These are phyloP conservation scores for Rhegmatorhina hoffmannsi DNA, from an alignment of 2,113 vertebrate genomes.

Conservation along the genomic window DNA sequence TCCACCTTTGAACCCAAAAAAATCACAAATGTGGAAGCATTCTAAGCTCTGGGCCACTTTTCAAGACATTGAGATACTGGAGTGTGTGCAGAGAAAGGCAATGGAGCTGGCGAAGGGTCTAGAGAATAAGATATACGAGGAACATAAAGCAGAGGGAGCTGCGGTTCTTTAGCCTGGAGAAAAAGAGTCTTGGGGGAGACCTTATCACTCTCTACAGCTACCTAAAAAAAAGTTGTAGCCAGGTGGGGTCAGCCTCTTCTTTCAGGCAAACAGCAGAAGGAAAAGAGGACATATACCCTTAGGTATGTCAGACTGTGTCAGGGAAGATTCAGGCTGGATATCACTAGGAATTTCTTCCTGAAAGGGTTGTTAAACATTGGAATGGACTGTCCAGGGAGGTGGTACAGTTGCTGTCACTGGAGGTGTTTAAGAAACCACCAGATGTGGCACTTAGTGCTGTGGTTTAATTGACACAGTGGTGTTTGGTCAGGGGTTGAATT, in stretches of 20 bases:
- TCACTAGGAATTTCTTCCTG: not conserved
- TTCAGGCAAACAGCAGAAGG: not conserved
- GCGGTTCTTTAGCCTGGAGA: not conserved
- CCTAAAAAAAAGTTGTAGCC: too few species aligned
- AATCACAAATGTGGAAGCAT: not conserved
- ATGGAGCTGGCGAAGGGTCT: accelerated
- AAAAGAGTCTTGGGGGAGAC: not conserved
- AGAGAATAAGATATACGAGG: too few species aligned
- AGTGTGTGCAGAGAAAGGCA: not conserved
- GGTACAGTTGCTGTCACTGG: not conserved
- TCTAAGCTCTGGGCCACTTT: not conserved
- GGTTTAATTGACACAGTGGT: not conserved
- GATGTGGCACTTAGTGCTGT: not conserved
- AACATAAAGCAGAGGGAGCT: not conserved
- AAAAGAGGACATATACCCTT: not conserved
- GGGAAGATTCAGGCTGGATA: not conserved
- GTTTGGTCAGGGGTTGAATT: not conserved
- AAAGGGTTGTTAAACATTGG: not conserved
- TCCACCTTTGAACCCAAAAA: not conserved
- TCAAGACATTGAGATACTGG: not conserved
- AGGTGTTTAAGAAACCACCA: not conserved
- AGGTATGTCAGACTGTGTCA: not conserved
- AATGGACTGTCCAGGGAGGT: not conserved
- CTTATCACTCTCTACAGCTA: not conserved
- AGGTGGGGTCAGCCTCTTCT: not conserved